Percentiles rank a stretch among this genome's conserved stretches.
These are phyloP conservation scores for Turnix velox DNA, from an alignment of 2,113 vertebrate genomes.

Conservation along the genomic window DNA sequence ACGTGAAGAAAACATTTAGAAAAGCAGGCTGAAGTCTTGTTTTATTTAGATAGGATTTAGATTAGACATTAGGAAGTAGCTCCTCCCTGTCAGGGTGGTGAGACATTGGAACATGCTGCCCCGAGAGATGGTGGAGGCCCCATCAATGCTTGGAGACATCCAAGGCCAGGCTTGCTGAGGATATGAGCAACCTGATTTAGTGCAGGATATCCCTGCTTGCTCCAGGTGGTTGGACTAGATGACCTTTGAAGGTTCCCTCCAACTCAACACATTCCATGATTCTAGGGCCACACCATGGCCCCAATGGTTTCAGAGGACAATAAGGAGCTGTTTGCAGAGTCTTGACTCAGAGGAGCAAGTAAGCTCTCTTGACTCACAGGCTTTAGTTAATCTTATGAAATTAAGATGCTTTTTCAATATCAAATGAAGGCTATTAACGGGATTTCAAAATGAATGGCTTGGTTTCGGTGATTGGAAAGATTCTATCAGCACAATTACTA, in stretches of 20 bases:
- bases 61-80: no score
- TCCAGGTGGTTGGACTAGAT: no score
- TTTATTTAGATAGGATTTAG: no score
- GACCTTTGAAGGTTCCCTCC: no score
- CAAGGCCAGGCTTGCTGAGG: no score
- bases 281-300: not conserved
- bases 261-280: no score
- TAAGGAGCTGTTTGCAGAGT: not conserved
- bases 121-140: no score
- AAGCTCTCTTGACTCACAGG: not conserved
- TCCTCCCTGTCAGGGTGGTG: no score
- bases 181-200: no score
- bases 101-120: no score
- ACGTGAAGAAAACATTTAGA: not conserved
- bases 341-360: not conserved
- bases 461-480: not conserved
- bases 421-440: not conserved
- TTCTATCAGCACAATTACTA: not conserved
- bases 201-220: no score
- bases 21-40: not conserved
- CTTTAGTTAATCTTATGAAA: not conserved
- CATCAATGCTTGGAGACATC: no score
- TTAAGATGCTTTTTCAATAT: not conserved
- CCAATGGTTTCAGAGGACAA: not conserved
- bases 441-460: not conserved